These are phyloP conservation scores for Euwallacea fornicatus DNA, from an alignment of 1,140 invertebrate genomes.

Conservation along the genomic window DNA sequence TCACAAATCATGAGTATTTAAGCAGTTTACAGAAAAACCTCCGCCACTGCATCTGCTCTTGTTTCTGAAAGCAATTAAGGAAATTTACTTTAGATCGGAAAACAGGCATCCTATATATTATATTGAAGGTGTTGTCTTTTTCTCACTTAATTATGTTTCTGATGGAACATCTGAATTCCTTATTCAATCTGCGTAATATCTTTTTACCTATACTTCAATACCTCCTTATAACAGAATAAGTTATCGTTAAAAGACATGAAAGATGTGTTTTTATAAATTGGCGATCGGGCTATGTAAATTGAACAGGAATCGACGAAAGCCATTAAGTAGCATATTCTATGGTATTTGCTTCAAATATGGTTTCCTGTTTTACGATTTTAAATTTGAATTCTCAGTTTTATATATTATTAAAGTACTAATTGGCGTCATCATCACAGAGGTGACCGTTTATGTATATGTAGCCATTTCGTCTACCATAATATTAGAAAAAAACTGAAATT, in stretches of 20 bases:
- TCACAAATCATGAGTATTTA: no score
- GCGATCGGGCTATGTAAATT: conserved; percentile 34
- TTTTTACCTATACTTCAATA: neutral
- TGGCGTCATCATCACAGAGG: conserved; percentile 42
- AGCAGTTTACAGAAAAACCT: no score
- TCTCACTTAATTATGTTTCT: no score
- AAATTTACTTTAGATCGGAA: no score
- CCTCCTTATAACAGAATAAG: no score
- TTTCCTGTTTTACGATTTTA: neutral
- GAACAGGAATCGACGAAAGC: conserved; percentile 36
- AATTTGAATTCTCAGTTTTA: conserved; percentile 27
- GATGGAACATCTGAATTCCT: no score
- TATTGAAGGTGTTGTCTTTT: no score
- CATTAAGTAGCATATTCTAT: conserved; percentile 30
- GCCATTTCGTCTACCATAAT: conserved; percentile 46
- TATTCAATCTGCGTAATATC: no score
- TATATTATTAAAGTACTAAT: conserved; percentile 45
- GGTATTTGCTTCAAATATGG: conserved; percentile 10
- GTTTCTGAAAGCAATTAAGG: no score
- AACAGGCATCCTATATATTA: no score
- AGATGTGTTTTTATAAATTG: conserved; percentile 3
- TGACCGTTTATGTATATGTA: conserved; percentile 46
- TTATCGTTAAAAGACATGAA: no score
- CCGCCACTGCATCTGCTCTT: no score
- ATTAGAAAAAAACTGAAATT: conserved; percentile 50